Percentiles rank a stretch among this genome's conserved stretches.
Evolutionary conservation across 2,113 vertebrate species (phyloP).

Genomic region (Planiliza haematocheilus): DNA sequence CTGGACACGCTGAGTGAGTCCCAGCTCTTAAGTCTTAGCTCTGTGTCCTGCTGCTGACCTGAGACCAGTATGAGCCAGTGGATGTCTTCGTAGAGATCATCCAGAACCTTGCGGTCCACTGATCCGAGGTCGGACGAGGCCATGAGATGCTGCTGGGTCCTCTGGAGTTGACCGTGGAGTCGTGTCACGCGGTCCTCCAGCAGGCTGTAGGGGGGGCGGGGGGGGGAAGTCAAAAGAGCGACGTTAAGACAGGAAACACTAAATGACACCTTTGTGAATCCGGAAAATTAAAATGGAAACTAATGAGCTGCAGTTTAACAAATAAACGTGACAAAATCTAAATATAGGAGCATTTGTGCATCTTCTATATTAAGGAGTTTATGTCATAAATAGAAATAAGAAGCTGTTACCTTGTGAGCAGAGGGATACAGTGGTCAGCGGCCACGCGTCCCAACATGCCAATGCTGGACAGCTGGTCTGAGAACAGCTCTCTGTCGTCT

Average conservation of each 20-base stretch:
- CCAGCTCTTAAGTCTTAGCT: neutral
- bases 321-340: neutral
- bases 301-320: no score
- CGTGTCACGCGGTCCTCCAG: conserved; percentile 96
- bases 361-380: no score
- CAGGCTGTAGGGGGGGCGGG: conserved; percentile 89
- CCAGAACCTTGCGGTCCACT: conserved; percentile 91
- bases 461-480: conserved; percentile 96
- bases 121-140: conserved; percentile 87
- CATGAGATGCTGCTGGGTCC: conserved; percentile 95
- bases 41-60: conserved; percentile 81
- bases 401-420: conserved; percentile 89
- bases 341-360: neutral
- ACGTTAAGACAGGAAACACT: no score
- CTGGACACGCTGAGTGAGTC: neutral
- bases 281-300: no score
- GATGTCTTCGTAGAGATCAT: conserved; percentile 98
- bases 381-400: neutral
- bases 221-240: neutral
- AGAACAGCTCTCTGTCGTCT: conserved; percentile 97
- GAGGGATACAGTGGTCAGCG: conserved; percentile 96
- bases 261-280: no score
- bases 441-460: conserved; percentile 97
- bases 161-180: conserved; percentile 95
- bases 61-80: conserved; percentile 99